A percentile compares a stretch with the other conserved stretches of the same genome.
Conservation (phyloP, 1,140 invertebrate genomes). For the Drosophila simulans region DNA sequence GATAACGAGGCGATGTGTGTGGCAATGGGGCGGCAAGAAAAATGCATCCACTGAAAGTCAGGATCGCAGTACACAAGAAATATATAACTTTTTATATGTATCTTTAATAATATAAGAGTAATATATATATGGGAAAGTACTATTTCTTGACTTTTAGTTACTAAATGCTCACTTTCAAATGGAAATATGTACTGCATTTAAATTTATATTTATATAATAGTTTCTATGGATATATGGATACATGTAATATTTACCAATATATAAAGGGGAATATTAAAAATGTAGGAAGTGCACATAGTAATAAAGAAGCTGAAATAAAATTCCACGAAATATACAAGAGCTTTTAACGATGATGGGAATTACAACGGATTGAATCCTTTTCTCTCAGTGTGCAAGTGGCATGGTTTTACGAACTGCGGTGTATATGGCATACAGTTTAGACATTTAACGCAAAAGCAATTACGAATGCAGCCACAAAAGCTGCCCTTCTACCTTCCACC, state of each 20-base stretch:
- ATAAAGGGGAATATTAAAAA: neutral
- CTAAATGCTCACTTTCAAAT: too few species aligned
- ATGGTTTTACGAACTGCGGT: slow-evolving; percentile 8
- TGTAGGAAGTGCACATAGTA: neutral
- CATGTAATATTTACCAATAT: neutral
- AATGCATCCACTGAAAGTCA: neutral
- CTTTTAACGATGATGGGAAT: neutral
- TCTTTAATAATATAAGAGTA: too few species aligned
- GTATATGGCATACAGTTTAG: slow-evolving; percentile 38
- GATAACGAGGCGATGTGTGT: slow-evolving; percentile 48
- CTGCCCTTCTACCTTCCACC: neutral
- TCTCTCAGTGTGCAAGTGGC: neutral
- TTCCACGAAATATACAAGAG: too few species aligned
- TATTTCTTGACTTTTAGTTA: too few species aligned
- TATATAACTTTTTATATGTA: too few species aligned
- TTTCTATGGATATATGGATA: too few species aligned
- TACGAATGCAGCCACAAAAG: slow-evolving; percentile 51
- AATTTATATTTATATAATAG: neutral
- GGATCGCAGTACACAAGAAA: neutral
- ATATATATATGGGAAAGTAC: too few species aligned
- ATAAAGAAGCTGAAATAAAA: too few species aligned
- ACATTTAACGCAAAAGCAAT: slow-evolving; percentile 63
- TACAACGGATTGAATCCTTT: neutral
- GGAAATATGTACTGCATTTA: too few species aligned
- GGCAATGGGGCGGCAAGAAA: neutral